Percentiles rank a stretch among this genome's conserved stretches.
These are phyloP conservation scores for Epinephelus coioides DNA, from an alignment of 2,797 vertebrate species.

Conservation along the genomic window DNA sequence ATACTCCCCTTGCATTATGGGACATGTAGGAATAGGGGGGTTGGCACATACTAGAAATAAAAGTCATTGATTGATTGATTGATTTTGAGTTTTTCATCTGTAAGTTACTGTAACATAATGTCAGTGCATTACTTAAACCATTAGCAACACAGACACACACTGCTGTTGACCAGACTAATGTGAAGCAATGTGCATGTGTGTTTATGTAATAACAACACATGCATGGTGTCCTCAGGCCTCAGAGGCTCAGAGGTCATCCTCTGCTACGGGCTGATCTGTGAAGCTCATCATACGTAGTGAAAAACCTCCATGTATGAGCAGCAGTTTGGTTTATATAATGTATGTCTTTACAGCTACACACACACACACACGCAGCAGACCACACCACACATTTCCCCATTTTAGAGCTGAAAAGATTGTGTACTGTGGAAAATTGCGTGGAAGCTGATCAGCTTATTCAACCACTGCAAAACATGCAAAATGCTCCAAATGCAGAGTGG, in stretches of 20 bases:
- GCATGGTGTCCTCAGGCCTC: constrained; percentile 1
- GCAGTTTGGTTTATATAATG: neutral
- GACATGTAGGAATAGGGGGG: neutral
- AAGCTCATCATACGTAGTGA: constrained; percentile 2
- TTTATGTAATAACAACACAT: constrained; percentile 15
- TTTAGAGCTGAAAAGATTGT: neutral
- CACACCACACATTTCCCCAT: neutral
- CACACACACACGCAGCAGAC: neutral
- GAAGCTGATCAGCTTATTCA: neutral
- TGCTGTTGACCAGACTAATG: neutral
- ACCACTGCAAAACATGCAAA: constrained; percentile 1
- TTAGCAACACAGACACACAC: neutral
- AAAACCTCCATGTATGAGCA: neutral
- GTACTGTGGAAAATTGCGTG: neutral
- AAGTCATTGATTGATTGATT: neutral
- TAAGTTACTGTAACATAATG: neutral
- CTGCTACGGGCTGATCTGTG: constrained; percentile 21
- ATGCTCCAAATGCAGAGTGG: neutral
- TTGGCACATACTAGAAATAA: neutral
- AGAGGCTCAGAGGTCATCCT: constrained; percentile 7
- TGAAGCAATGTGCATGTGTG: constrained; percentile 5
- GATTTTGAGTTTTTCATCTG: neutral
- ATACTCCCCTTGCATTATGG: neutral
- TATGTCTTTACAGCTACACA: no score
- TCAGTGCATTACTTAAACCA: neutral